Evolutionary conservation across 2,797 vertebrate species (phyloP).

Genomic region (Cynodonichthys magdalenae): DNA sequence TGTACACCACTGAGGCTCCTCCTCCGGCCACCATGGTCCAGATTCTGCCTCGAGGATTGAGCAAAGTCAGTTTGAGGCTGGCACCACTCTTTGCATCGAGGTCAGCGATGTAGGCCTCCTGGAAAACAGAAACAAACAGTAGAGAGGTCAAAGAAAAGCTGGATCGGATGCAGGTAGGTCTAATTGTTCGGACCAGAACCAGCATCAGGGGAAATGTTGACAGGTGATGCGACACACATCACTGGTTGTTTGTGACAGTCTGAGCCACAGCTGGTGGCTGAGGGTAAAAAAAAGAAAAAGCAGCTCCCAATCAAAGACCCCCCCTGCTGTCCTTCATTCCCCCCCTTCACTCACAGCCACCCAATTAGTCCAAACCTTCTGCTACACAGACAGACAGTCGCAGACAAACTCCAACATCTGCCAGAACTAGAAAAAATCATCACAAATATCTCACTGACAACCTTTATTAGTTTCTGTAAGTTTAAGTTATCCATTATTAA

Average conservation of each 20-base stretch:
- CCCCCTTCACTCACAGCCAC: constrained; percentile 37
- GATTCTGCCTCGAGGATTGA: constrained; percentile 94
- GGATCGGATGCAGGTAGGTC: too few species aligned
- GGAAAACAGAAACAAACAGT: constrained; percentile 20
- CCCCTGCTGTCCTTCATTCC: constrained; percentile 46
- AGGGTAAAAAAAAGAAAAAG: constrained; percentile 22
- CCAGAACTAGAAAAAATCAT: constrained; percentile 4
- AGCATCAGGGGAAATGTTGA: constrained; percentile 7
- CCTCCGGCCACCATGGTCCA: constrained; percentile 99
- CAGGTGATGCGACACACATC: constrained; percentile 26
- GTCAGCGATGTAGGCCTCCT: constrained; percentile 98
- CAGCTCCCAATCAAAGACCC: constrained; percentile 66
- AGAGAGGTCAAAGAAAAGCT: too few species aligned
- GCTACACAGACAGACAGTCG: constrained; percentile 41
- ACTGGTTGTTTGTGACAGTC: constrained; percentile 59
- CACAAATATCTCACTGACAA: not conserved
- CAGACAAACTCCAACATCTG: not conserved
- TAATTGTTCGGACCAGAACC: not conserved
- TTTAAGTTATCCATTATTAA: too few species aligned
- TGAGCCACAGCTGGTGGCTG: constrained; percentile 63
- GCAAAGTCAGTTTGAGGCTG: constrained; percentile 93
- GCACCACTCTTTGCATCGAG: constrained; percentile 97
- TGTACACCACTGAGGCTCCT: constrained; percentile 90
- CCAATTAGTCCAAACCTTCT: constrained; percentile 71
- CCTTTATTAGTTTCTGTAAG: not conserved